phyloP scores from a whole-genome alignment of 2,888 invertebrate species.

The Platycheirus albimanus region DNA sequence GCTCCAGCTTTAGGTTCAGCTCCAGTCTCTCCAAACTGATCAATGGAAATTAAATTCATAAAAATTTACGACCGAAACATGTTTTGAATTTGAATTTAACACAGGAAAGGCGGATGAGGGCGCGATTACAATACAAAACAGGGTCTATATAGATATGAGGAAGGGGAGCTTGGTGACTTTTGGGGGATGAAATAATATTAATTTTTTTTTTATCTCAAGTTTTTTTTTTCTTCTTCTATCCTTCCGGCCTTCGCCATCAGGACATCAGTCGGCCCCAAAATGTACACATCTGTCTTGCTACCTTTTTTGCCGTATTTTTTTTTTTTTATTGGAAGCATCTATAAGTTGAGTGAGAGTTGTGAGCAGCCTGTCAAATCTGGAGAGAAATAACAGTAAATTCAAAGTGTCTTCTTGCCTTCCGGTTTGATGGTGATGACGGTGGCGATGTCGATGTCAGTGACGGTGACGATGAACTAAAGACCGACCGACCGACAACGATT shows the following conservation, averaged over 20 bases:
- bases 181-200: conserved; percentile 67
- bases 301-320: conserved; percentile 25
- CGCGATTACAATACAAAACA: not conserved
- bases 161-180: conserved; percentile 31
- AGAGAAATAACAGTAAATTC: conserved; percentile 66
- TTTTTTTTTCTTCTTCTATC: conserved; percentile 3
- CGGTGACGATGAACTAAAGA: no score
- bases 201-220: conserved; percentile 52
- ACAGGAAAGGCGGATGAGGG: conserved; percentile 15
- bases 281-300: conserved; percentile 56
- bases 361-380: conserved; percentile 59
- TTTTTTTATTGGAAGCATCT: conserved; percentile 34
- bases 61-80: conserved; percentile 71
- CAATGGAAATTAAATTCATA: conserved; percentile 74
- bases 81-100: conserved; percentile 70
- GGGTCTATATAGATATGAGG: not conserved
- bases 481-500: no score
- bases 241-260: conserved; percentile 16
- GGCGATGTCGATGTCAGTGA: not conserved
- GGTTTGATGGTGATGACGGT: not conserved
- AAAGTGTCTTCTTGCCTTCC: conserved; percentile 25
- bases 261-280: conserved; percentile 8
- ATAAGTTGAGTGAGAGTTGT: conserved; percentile 5
- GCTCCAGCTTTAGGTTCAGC: not conserved
- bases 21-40: conserved; percentile 38